phyloP scores from a whole-genome alignment of 2,797 vertebrate genomes.

The Lagorchestes hirsutus region DNA sequence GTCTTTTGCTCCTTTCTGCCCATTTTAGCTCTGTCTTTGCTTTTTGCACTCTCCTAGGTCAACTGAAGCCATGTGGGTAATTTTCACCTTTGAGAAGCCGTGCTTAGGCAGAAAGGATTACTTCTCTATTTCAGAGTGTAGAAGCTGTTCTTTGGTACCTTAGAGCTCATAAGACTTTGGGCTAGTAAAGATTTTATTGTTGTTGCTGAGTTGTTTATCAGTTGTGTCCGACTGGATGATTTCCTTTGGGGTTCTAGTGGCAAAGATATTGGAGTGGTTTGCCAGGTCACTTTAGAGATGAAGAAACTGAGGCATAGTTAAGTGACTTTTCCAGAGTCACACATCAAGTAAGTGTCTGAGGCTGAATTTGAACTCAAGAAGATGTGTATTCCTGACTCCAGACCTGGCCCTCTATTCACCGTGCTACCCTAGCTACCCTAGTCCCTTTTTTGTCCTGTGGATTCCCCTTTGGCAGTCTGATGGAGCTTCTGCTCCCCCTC shows the following conservation, averaged over 20 bases:
- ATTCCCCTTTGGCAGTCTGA: neutral
- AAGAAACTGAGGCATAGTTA: neutral
- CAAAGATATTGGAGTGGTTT: no score
- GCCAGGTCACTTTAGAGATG: neutral
- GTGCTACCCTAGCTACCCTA: no score
- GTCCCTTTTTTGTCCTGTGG: neutral
- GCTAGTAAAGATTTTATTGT: neutral
- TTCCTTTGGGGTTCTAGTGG: no score
- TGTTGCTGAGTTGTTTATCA: no score
- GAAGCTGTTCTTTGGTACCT: neutral
- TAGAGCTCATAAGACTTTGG: neutral
- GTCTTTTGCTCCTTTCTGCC: neutral
- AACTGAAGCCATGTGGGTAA: neutral
- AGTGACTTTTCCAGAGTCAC: neutral
- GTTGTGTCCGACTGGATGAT: no score
- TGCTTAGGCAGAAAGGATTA: neutral
- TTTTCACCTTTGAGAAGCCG: neutral
- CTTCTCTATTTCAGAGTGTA: neutral
- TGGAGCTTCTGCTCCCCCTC: neutral
- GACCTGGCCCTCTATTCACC: no score
- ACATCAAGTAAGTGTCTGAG: neutral
- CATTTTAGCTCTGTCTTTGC: neutral
- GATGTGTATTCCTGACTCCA: neutral
- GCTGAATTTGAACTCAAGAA: neutral
- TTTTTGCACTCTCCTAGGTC: neutral